These are phyloP conservation scores for Lagodon rhomboides DNA, from an alignment of 2,797 vertebrate species.

Conservation along the genomic window DNA sequence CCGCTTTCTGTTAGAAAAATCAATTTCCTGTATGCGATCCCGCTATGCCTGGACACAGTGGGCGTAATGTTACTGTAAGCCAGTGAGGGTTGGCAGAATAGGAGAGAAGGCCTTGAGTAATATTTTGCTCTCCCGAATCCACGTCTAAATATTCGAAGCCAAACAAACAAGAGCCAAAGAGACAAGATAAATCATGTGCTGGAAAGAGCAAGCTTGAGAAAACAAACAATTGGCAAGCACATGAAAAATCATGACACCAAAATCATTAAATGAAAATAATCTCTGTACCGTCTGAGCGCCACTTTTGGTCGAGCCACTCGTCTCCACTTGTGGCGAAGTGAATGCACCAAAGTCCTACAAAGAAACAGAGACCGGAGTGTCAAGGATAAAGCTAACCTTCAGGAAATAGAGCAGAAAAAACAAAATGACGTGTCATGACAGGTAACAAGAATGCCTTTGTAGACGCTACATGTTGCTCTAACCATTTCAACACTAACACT, in stretches of 20 bases:
- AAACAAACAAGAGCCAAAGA: constrained; percentile 48
- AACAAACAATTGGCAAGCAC: constrained; percentile 50
- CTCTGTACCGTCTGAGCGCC: constrained; percentile 71
- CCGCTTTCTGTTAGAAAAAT: constrained; percentile 64
- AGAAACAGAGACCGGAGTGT: constrained; percentile 39
- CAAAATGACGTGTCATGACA: constrained; percentile 42
- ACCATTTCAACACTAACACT: neutral
- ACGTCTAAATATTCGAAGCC: constrained; percentile 39
- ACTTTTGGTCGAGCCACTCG: constrained; percentile 67
- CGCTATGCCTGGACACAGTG: constrained; percentile 59
- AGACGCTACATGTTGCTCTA: neutral
- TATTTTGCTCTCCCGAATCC: constrained; percentile 55
- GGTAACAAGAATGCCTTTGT: neutral
- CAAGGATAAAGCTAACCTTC: constrained; percentile 28
- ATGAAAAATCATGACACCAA: constrained; percentile 29
- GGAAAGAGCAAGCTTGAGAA: constrained; percentile 29
- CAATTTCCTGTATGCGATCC: constrained; percentile 71
- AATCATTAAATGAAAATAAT: constrained; percentile 23
- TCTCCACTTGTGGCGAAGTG: constrained; percentile 71
- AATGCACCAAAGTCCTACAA: constrained; percentile 81
- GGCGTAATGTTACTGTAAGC: constrained; percentile 69
- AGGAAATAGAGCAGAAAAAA: constrained; percentile 31
- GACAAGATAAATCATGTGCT: constrained; percentile 29
- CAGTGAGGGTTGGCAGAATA: constrained; percentile 52
- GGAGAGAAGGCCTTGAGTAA: constrained; percentile 48